These are phyloP conservation scores for Diplazon laetatorius DNA, from an alignment of 2,888 invertebrate genomes.

Conservation along the genomic window DNA sequence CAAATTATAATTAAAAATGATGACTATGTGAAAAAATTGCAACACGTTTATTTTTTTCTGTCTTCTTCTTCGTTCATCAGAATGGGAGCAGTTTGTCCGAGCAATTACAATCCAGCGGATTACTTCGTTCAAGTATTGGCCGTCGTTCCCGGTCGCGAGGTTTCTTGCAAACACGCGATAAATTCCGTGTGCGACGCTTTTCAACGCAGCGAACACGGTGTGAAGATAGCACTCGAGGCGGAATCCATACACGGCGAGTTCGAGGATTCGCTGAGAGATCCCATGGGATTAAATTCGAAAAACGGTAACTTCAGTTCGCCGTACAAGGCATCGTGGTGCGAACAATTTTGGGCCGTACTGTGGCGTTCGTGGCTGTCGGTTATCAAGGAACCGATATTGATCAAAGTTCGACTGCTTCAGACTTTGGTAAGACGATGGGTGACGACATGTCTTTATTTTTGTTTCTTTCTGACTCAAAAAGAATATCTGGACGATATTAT, in stretches of 20 bases:
- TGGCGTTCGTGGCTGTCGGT: constrained; percentile 96
- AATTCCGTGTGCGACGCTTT: constrained; percentile 91
- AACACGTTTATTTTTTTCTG: no score
- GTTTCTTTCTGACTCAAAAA: no score
- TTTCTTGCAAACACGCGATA: constrained; percentile 90
- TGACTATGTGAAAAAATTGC: no score
- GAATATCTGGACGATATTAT: no score
- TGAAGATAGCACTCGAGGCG: constrained; percentile 85
- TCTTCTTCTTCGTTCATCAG: constrained; percentile 81
- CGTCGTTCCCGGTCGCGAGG: constrained; percentile 92
- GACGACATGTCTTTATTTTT: neutral
- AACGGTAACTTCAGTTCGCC: constrained; percentile 81
- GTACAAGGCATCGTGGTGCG: constrained; percentile 93
- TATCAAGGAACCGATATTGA: constrained; percentile 94
- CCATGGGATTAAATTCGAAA: constrained; percentile 38
- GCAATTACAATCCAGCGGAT: constrained; percentile 97
- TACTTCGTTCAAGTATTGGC: constrained; percentile 95
- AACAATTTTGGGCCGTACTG: constrained; percentile 94
- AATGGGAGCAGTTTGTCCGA: constrained; percentile 92
- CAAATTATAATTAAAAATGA: no score
- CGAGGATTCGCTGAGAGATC: constrained; percentile 68
- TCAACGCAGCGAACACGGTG: constrained; percentile 86
- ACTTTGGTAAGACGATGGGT: constrained; percentile 89
- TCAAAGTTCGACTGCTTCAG: constrained; percentile 94
- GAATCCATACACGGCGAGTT: constrained; percentile 78